Base-by-base conservation (phyloP, 2,888 invertebrate species). In the Plagodis dolabraria region DNA sequence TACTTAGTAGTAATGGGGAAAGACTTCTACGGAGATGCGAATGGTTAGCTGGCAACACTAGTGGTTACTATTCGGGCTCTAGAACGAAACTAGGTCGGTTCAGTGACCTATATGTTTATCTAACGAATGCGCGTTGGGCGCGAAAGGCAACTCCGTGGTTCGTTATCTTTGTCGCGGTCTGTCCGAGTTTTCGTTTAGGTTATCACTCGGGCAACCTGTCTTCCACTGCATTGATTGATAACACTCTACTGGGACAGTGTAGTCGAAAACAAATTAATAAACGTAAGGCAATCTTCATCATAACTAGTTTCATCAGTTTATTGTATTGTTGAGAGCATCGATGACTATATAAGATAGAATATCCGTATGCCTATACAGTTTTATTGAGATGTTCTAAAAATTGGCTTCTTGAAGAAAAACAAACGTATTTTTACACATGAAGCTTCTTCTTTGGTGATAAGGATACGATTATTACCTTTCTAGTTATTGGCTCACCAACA, bases 101-200 rank as follows among this genome's bases (percentile, higher is more conserved):
- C 92, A 92, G 82, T 88, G 91, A 90, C 92, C 92, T 81, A 92
- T 91, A 88, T 92, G 92, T 92, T 92, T 92, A 91, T 92, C 92
- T 92, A 90, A 84, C 80, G 85, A 89, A 89, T 87, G 89, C 83
- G 80, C 77, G 75, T 69, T 67, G 75, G 79, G 80, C 82, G 82
- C 83, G 81, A 80, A 83, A 81, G 77, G 77, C 79, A 69, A 67
- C 77, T 71, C 78, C 77, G 76, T 70, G 71, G 72, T 70, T 65
- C 74, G 69, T 84, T 88, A 87, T 89, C 89, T 77, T 75, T 78
- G 85, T 86, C 85, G 75, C 72, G 76, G 72, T 76, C 47, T 57
- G 88, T 83, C 86, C 89, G 88, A 83, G 74, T 89, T 89, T 88
- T 83, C 81, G 86, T 87, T 82, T 85, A 74, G 87, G 87, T 89